Conservation (phyloP, 2,888 invertebrate species). For the Apamea sordens region DNA sequence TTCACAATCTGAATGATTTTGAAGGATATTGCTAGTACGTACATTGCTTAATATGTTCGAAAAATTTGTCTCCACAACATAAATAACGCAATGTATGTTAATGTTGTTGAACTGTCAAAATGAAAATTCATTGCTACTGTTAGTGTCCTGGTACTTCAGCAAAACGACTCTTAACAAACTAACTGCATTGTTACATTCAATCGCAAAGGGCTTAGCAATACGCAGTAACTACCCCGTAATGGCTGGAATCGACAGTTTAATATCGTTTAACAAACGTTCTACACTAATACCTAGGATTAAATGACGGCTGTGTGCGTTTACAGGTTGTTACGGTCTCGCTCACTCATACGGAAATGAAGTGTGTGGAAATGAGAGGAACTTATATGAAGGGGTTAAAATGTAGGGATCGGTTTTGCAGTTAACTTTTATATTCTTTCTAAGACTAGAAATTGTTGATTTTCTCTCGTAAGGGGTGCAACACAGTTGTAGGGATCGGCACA, state of each 20-base stretch:
- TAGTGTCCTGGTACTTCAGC: background rate
- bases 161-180: background rate
- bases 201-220: background rate
- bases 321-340: slow-evolving; percentile 7
- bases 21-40: background rate
- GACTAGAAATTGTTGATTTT: background rate
- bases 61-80: background rate
- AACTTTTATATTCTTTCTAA: slow-evolving; percentile 2
- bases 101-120: background rate
- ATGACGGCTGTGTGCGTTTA: slow-evolving; percentile 24
- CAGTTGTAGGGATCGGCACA: no score
- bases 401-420: background rate
- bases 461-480: background rate
- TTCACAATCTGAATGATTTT: background rate
- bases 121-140: background rate
- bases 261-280: slow-evolving; percentile 42
- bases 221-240: slow-evolving; percentile 13
- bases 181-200: slow-evolving; percentile 14
- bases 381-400: background rate
- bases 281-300: slow-evolving; percentile 30
- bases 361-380: background rate
- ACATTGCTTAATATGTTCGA: background rate
- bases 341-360: background rate
- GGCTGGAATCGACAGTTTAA: slow-evolving; percentile 48
- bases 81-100: background rate